Base-by-base conservation (phyloP, 2,888 invertebrate species). In the Peribatodes rhomboidaria region DNA sequence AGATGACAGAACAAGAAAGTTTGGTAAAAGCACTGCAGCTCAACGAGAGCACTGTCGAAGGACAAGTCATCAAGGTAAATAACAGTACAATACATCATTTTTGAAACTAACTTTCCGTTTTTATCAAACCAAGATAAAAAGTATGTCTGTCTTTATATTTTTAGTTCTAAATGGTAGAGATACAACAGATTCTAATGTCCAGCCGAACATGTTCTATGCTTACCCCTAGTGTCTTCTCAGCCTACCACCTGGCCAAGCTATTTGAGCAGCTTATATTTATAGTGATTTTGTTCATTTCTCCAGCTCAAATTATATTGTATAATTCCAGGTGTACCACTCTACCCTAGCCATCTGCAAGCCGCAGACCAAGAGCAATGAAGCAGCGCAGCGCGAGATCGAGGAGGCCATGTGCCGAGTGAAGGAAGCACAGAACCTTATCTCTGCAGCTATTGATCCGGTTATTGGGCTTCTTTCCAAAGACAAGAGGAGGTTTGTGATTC, bases 351-450 rank as follows among this genome's bases (percentile, higher is more conserved):
- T 99, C 69, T 95, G 96, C 1, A 98, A 98, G 81, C 99, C 99
- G 0, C 98, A 98, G 84, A 97, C 98, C 0, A 98, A 99, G 86
- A 98, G 98, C 74, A 98, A 98, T 83, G 98, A 98, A 84, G 98
- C 98, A 1, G 98, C 98, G 0, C 98, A 98, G 81, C 95, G 97
- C 47, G 99, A 99, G 91, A 98, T 99, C 61, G 98, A 99, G 86
- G 98, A 98, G 86, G 99, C 98, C 0, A 98, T 99, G 98, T 97
- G 98, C 49, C 94, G 98, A 69, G 98, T 99, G 0, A 98, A 98
- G 83, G 99, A 99, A 89, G 98, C 98, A 0, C 98, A 99, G 87
- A 98, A 97, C 84, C 95, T 98, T 79, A 98, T 99, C 70, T 97
- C 98, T 0, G 98, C 98, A 9, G 98, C 98, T 13, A 98, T 98